Conservation (phyloP, 2,888 invertebrate species). For the Oscheius sp. region DNA sequence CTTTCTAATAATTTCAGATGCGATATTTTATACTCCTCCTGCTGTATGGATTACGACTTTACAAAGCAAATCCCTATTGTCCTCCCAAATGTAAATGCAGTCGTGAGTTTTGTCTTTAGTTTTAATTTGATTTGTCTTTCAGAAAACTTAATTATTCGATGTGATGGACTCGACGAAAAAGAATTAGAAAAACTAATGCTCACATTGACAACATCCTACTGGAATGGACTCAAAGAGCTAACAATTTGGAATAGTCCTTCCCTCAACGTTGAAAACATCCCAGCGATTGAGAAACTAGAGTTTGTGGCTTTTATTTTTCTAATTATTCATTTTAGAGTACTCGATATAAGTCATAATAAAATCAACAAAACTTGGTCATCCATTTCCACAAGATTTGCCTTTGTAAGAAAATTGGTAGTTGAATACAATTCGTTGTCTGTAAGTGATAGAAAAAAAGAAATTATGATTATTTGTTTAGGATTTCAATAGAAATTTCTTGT, state of each 20-base stretch:
- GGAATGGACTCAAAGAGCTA: conserved; percentile 12
- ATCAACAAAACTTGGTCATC: conserved; percentile 10
- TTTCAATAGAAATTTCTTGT: conserved; percentile 31
- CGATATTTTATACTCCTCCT: conserved; percentile 7
- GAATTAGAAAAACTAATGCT: conserved; percentile 12
- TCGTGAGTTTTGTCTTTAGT: background rate
- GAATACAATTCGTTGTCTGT: conserved; percentile 15
- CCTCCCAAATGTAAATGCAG: conserved; percentile 16
- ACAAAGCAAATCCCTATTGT: conserved; percentile 13
- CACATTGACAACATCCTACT: conserved; percentile 7
- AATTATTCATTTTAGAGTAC: background rate
- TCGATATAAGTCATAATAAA: conserved; percentile 13
- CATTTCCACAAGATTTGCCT: background rate
- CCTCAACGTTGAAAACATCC: conserved; percentile 3
- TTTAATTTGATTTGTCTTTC: background rate
- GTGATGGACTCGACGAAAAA: background rate
- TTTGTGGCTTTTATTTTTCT: background rate
- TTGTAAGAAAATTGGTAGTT: conserved; percentile 12
- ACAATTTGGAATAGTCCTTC: conserved; percentile 19
- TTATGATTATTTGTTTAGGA: background rate
- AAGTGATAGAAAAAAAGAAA: background rate
- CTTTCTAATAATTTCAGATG: background rate
- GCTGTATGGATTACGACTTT: background rate
- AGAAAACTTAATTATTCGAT: conserved; percentile 6
- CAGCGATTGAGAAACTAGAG: conserved; percentile 23